phyloP scores from a whole-genome alignment of 2,888 invertebrate species.

The Limnephilus rhombicus region DNA sequence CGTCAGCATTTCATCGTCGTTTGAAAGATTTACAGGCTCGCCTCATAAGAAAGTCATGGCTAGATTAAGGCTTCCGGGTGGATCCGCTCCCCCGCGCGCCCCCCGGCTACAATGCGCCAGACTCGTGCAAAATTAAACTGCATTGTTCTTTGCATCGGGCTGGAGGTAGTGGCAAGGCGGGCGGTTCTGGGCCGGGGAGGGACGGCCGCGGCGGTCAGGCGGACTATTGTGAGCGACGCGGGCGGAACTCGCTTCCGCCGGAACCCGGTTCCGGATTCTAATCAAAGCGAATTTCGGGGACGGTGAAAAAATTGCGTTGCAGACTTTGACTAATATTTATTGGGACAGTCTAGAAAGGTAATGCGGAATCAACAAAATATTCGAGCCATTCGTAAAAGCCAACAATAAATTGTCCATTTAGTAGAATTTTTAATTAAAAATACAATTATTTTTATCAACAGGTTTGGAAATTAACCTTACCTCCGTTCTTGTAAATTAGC shows the following conservation, averaged over 20 bases:
- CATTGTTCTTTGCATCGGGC: slow-evolving; percentile 54
- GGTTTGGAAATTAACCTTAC: too few relatives aligned
- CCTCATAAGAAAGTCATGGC: slow-evolving; percentile 60
- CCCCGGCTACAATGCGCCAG: slow-evolving; percentile 42
- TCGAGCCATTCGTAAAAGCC: not conserved
- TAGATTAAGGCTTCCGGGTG: slow-evolving; percentile 49
- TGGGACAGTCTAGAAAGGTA: not conserved
- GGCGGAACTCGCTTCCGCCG: slow-evolving; percentile 11
- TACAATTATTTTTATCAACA: too few relatives aligned
- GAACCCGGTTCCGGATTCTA: slow-evolving; percentile 10
- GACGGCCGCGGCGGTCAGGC: not conserved
- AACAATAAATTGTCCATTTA: too few relatives aligned
- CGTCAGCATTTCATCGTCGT: slow-evolving; percentile 13
- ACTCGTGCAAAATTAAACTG: slow-evolving; percentile 59
- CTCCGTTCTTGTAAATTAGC: too few relatives aligned
- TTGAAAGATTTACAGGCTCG: slow-evolving; percentile 53
- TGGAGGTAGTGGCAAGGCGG: not conserved
- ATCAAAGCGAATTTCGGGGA: not conserved
- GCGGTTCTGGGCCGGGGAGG: not conserved
- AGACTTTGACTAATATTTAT: not conserved
- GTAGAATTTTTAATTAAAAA: too few relatives aligned
- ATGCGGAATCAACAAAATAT: not conserved
- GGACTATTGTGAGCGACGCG: not conserved
- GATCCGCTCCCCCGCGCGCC: not conserved
- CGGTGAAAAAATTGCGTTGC: not conserved